Base-by-base conservation (phyloP, 2,113 vertebrate genomes). In the Lycocorax pyrrhopterus region DNA sequence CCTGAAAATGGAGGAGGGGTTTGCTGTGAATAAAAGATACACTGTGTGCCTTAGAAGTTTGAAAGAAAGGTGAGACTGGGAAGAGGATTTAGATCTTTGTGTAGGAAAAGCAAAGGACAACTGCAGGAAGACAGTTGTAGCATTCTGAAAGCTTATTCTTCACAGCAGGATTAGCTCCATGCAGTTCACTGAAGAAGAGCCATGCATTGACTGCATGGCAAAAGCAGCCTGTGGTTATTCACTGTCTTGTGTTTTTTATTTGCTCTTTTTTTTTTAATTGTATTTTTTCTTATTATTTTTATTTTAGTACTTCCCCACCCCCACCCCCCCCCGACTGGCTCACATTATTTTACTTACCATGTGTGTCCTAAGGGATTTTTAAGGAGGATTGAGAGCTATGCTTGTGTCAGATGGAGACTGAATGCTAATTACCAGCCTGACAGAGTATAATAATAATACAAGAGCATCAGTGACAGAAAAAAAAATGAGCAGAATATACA, bases 381-480 rank as follows among this genome's bases (percentile, higher is more conserved):
- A 91, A 53, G 46, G 91, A 96, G 88, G 69, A 56, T 74, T 91
- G 92, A 96, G 85, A 96, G 93, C 94, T 96, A 64, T 20, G 25
- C 96, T 97, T 95, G 59, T 96, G 93, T 96, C 89, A 78, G 96
- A 75, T 94, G 92, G 89, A 97, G 63, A 39, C 92, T 96, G 93
- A 86, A 96, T 97, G 89, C 95, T 98, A 97, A 98, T 97, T 97
- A 97, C 73, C 83, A 96, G 94, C 69, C 84, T 97, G 96, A 97
- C 95, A 97, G 87, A 87, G 51, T 97, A 86, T 96, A 97, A 97
- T 96, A 97, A 96, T 90, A 95, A 94, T 77, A 96, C 71, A 97
- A 96, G 96, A 93, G 87, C 92, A 97, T 97, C 88, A 96, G 55
- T 56, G 80, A 97, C 95, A 89, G 81, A 46, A 92, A 93, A 87